Conservation (phyloP, 2,888 invertebrate species). For the Amaurobius ferox region DNA sequence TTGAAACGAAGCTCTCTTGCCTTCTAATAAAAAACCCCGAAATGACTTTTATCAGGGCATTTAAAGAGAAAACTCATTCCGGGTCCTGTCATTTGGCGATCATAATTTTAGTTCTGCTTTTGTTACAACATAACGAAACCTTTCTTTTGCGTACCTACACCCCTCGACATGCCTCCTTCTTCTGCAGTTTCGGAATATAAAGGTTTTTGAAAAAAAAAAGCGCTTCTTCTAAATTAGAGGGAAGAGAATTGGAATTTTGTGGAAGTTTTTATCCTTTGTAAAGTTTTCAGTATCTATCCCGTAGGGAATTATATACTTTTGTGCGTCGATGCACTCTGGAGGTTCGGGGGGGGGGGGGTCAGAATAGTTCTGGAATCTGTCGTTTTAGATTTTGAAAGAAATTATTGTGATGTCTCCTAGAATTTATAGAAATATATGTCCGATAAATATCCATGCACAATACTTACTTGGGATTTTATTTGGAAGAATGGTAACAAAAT, state of each 20-base stretch:
- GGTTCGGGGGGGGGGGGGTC: too few relatives aligned
- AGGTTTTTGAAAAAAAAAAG: neutral
- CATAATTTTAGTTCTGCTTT: slow-evolving; percentile 1
- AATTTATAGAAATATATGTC: too few relatives aligned
- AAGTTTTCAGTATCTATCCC: neutral
- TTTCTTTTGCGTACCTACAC: neutral
- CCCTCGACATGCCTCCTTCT: neutral
- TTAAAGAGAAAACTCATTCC: too few relatives aligned
- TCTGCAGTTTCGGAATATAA: neutral
- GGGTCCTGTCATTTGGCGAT: neutral
- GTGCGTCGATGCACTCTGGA: too few relatives aligned
- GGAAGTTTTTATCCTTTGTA: neutral
- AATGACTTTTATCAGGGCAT: too few relatives aligned
- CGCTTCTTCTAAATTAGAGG: neutral
- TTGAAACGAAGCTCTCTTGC: too few relatives aligned
- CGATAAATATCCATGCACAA: too few relatives aligned
- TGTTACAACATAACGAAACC: neutral
- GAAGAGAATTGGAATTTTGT: neutral
- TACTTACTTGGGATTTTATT: too few relatives aligned
- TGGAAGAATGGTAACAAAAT: too few relatives aligned
- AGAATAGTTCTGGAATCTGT: too few relatives aligned
- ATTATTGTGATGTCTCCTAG: too few relatives aligned
- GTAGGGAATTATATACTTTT: neutral
- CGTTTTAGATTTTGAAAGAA: too few relatives aligned
- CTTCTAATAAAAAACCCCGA: neutral